These are phyloP conservation scores for Lysandra bellargus DNA, from an alignment of 2,888 invertebrate species.

Conservation along the genomic window DNA sequence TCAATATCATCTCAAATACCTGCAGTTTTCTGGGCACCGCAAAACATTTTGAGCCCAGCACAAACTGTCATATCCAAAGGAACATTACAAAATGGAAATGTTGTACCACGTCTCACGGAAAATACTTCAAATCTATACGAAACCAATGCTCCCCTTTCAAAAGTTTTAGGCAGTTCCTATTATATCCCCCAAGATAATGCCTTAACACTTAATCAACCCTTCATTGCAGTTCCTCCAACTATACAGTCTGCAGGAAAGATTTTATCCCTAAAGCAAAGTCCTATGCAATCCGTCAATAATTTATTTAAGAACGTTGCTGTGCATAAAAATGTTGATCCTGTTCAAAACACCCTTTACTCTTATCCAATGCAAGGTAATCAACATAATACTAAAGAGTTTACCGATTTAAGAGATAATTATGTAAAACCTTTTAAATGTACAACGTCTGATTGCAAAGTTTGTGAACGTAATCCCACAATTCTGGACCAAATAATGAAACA, in stretches of 20 bases:
- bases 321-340: background rate
- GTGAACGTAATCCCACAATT: background rate
- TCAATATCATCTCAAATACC: background rate
- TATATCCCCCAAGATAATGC: background rate
- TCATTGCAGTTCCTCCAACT: background rate
- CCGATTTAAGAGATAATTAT: background rate
- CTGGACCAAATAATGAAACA: slow-evolving; percentile 11
- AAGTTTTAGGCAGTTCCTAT: background rate
- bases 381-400: background rate
- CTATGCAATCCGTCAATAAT: background rate
- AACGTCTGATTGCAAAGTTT: background rate
- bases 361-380: background rate
- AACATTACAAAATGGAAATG: background rate
- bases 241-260: background rate
- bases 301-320: background rate
- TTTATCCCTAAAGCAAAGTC: background rate
- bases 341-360: background rate
- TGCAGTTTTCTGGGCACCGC: background rate
- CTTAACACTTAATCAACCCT: background rate
- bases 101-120: background rate
- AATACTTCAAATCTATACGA: background rate
- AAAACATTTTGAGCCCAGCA: background rate
- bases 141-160: background rate
- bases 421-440: background rate
- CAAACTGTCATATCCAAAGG: background rate